A percentile compares a stretch with the other conserved stretches of the same genome.
Conservation (phyloP, 1,140 invertebrate genomes). For the Aphidius ervi region DNA sequence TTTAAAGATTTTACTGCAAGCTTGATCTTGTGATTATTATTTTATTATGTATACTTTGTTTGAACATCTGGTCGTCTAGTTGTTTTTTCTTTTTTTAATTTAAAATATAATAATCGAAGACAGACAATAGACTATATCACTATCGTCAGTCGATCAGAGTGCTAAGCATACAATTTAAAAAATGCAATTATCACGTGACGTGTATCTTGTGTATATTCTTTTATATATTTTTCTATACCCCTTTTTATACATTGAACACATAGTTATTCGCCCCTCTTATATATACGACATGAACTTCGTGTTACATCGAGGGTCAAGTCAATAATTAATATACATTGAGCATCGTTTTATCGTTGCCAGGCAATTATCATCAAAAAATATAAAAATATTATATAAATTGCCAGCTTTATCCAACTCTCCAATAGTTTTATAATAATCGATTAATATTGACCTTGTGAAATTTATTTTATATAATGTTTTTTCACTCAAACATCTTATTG, state of each 20-base stretch:
- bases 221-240: slow-evolving; percentile 21
- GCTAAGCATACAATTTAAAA: slow-evolving; percentile 34
- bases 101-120: slow-evolving; percentile 28
- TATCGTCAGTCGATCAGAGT: slow-evolving; percentile 32
- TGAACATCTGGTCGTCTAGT: too few relatives aligned
- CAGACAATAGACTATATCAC: slow-evolving; percentile 35
- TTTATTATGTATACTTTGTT: too few relatives aligned
- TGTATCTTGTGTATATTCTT: slow-evolving; percentile 31
- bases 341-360: slow-evolving; percentile 19
- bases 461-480: neutral
- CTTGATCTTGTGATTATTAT: too few relatives aligned
- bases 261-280: slow-evolving; percentile 21
- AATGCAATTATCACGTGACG: slow-evolving; percentile 38
- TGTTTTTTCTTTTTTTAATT: too few relatives aligned
- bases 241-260: neutral
- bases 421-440: neutral
- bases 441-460: neutral
- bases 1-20: too few relatives aligned
- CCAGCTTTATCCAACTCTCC: neutral
- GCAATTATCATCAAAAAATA: slow-evolving; percentile 17
- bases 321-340: slow-evolving; percentile 48
- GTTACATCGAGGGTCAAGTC: slow-evolving; percentile 30
- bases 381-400: slow-evolving; percentile 7
- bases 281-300: slow-evolving; percentile 12
- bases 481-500: too few relatives aligned